These are phyloP conservation scores for Apoda limacodes DNA, from an alignment of 2,888 invertebrate species.

Conservation along the genomic window DNA sequence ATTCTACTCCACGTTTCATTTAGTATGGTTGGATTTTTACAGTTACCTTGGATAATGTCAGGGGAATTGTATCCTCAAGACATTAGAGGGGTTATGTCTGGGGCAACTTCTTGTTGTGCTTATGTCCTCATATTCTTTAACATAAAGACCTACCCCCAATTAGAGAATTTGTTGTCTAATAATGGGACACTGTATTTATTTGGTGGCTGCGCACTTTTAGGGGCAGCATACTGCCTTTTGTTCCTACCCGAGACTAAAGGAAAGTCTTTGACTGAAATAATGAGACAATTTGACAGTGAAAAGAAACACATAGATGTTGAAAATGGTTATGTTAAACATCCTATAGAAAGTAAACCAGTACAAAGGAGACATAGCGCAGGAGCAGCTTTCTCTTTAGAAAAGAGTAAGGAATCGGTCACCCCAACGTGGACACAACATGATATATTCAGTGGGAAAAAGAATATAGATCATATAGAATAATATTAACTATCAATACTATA, in stretches of 20 bases:
- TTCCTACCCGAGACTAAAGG: constrained; percentile 79
- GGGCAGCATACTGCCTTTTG: constrained; percentile 70
- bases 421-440: constrained; percentile 35
- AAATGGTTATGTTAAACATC: constrained; percentile 32
- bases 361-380: constrained; percentile 56
- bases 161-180: constrained; percentile 66
- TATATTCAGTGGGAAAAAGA: constrained; percentile 30
- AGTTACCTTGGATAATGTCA: constrained; percentile 81
- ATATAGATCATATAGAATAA: constrained; percentile 21
- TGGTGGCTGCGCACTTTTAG: constrained; percentile 67
- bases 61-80: constrained; percentile 78
- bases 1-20: constrained; percentile 77
- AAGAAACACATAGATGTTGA: constrained; percentile 48
- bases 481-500: constrained; percentile 1
- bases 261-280: constrained; percentile 75
- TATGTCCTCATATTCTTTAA: constrained; percentile 77
- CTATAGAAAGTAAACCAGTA: constrained; percentile 37
- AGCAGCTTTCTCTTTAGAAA: constrained; percentile 48
- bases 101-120: constrained; percentile 76
- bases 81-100: constrained; percentile 77
- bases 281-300: constrained; percentile 68
- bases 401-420: constrained; percentile 31
- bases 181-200: constrained; percentile 76
- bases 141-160: constrained; percentile 77
- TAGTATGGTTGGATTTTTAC: constrained; percentile 80